Conservation (phyloP, 1,140 invertebrate genomes). For the Sarcophaga peregrina region DNA sequence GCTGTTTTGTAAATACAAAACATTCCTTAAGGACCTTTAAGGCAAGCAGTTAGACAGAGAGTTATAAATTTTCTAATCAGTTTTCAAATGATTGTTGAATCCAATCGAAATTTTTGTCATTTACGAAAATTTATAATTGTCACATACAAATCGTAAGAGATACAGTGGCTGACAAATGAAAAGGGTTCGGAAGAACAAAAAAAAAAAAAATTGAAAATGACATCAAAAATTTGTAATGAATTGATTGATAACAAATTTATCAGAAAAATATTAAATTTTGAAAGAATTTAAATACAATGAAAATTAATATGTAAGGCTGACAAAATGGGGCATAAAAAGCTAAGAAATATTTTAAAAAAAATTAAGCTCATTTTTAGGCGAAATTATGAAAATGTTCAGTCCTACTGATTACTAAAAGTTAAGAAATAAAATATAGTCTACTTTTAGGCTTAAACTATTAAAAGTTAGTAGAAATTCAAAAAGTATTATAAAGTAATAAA, state of each 20-base stretch:
- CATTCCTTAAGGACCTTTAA: constrained; percentile 46
- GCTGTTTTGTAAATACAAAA: background rate
- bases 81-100: background rate
- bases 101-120: constrained; percentile 49
- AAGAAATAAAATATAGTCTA: no score
- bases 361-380: background rate
- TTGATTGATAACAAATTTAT: background rate
- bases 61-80: constrained; percentile 1
- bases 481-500: no score
- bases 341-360: background rate
- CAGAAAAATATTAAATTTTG: no score
- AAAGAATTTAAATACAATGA: no score
- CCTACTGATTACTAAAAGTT: no score
- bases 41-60: constrained; percentile 13
- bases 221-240: background rate
- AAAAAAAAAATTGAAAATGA: background rate
- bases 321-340: no score
- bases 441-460: no score
- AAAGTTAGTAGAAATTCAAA: no score
- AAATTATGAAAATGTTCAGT: background rate
- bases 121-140: constrained; percentile 46
- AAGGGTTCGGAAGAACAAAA: constrained; percentile 38
- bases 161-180: constrained; percentile 48
- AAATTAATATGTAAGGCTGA: no score
- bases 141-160: background rate